Conservation (phyloP, 2,888 invertebrate species). For the Apeira syringaria region DNA sequence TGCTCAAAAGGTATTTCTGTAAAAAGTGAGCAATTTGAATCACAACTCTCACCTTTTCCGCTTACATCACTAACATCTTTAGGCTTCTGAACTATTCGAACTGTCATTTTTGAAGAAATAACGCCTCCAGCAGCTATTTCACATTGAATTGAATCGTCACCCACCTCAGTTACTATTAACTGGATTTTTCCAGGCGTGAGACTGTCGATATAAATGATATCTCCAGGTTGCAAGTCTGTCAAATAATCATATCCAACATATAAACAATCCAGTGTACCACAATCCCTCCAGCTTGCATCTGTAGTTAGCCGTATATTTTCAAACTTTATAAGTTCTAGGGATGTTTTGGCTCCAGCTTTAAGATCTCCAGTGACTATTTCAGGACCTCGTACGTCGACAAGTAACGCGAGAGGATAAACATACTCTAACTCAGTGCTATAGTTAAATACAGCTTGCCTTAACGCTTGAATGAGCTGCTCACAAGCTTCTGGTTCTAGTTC, state of each 20-base stretch:
- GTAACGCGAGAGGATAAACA: conserved; percentile 74
- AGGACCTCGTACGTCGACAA: conserved; percentile 68
- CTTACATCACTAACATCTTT: conserved; percentile 60
- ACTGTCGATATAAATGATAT: conserved; percentile 76
- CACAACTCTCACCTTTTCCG: conserved; percentile 66
- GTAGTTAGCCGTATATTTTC: conserved; percentile 74
- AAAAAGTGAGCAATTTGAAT: conserved; percentile 82
- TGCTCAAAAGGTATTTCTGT: conserved; percentile 87
- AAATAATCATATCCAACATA: conserved; percentile 81
- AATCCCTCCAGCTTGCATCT: conserved; percentile 78
- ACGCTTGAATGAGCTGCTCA: conserved; percentile 67
- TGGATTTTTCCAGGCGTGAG: conserved; percentile 62
- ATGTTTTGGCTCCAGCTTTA: conserved; percentile 59
- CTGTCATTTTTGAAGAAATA: conserved; percentile 77
- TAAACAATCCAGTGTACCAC: conserved; percentile 80
- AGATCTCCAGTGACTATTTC: conserved; percentile 70
- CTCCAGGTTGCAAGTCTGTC: conserved; percentile 75
- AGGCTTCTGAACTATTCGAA: conserved; percentile 78
- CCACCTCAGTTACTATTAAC: conserved; percentile 59
- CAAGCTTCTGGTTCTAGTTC: conserved; percentile 70
- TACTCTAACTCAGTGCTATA: conserved; percentile 74
- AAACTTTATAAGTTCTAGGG: conserved; percentile 59
- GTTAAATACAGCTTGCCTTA: conserved; percentile 74
- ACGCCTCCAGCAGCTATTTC: conserved; percentile 77
- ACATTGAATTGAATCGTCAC: conserved; percentile 77